Evolutionary conservation across 2,888 invertebrate species (phyloP), one percentile per base, ranked within the genome.

Genomic region (Drosophila maculinotata): DNA sequence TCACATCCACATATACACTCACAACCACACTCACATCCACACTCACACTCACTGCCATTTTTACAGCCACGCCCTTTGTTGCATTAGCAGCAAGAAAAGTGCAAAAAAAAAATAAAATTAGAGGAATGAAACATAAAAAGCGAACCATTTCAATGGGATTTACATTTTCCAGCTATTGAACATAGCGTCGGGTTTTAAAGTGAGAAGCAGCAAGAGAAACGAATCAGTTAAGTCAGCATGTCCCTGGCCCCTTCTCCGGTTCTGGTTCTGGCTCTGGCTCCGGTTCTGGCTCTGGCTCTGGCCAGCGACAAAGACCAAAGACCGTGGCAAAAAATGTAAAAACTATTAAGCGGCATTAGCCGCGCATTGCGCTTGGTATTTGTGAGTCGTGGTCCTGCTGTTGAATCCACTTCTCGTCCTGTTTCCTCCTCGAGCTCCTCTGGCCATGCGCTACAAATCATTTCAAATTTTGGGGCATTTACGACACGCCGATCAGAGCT

Each of bases 311-410:
- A 69, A 76, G 77, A 53, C 62, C 69, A 69, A 73, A 59, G 63
- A 68, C 49, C 64, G 42, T 49, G 42, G 54, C 58, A 65, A 83
- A 85, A 86, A 81, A 78, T 84, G 76, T 79, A 74, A 82, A 87
- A 83, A 81, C 87, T 87, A 84, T 83, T 82, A 87, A 87, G 76
- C 85, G 79, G 87, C 73, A 83, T 83, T 83, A 83, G 82, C 82
- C 65, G 78, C 78, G 76, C 84, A 58, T 74, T 79, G 65, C 86
- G 83, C 80, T 86, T 82, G 82, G 83, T 74, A 85, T 70, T 80
- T 76, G 63, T 69, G 71, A 74, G 75, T 72, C 75, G 75, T 58
- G 69, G 74, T 57, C 68, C 69, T 63, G 69, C 75, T 58, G 48
- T 31, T 45, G 33, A 25, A 36, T 30, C 48, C 44, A 28, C 52